Evolutionary conservation across 2,113 vertebrate genomes (phyloP), one percentile per base, ranked within the genome.

Genomic region (Coptodon bakossiorum): DNA sequence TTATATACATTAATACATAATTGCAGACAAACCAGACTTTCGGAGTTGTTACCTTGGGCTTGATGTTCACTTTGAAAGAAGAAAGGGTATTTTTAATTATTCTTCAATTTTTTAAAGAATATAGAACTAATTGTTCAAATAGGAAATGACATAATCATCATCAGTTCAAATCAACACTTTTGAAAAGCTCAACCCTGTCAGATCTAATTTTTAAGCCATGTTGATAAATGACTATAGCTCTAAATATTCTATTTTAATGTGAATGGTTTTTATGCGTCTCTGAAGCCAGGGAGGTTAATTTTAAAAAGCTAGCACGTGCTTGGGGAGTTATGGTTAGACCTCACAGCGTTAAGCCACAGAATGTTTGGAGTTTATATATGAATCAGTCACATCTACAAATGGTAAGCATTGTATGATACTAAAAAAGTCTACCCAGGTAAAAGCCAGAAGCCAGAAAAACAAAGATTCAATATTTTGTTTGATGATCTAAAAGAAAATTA

Each of bases 401-500:
- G 45, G 45, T 52, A 52, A 78, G 45, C 45, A 78, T 50, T 31
- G 43, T 50, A 52, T 31, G 10, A 78, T 34, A 52, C 27, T 78
- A 48, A 52, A 78, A 76, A 52, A 52, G 73, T 78, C 73, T 78
- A 52, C 73, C 17, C 24, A 78, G 73, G 73, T 52, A 78, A 78
- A 78, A 78, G 73, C 68, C 22, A 78, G 73, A 78, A 78, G 45
- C 10, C 27, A 78, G 73, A 78, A 78, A 78, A 88, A 84, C 66
- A 88, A 89, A 52, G 31, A 81, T 54, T 54, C 56, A 5, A 57
- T 76, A 88, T 86, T 89, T 89, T 83, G n/a, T 91, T 82, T 85
- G 86, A 89, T 87, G 80, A 91, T 82, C 43, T 71, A 53, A 73
- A 87, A 90, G 76, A 89, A 81, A 91, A 88, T 83, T 86, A 91